Conservation (phyloP, 2,113 vertebrate species). For the Tyto alba region DNA sequence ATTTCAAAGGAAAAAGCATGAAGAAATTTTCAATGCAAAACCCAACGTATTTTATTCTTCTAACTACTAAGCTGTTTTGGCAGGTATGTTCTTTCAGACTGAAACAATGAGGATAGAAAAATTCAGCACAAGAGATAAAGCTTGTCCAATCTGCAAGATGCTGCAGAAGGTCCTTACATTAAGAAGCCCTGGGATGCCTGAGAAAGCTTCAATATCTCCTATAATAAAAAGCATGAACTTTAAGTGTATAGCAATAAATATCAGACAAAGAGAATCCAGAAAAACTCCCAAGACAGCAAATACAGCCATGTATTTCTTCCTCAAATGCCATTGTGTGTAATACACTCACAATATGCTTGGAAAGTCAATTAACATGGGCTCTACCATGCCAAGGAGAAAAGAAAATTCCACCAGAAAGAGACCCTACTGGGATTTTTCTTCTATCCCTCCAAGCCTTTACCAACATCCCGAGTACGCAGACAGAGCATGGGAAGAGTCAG, state of each 20-base stretch:
- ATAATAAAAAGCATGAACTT: background rate
- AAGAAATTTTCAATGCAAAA: background rate
- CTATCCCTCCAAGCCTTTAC: background rate
- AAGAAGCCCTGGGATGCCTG: background rate
- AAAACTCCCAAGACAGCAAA: background rate
- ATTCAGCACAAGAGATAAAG: background rate
- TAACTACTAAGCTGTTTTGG: background rate
- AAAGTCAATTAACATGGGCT: background rate
- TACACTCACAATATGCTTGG: background rate
- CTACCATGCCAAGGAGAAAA: background rate
- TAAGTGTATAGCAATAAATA: background rate
- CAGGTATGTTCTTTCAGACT: background rate
- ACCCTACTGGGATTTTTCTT: background rate
- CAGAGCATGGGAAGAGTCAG: background rate
- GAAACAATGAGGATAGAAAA: background rate
- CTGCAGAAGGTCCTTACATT: background rate
- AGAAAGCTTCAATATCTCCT: background rate
- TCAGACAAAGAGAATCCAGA: background rate
- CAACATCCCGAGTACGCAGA: rapidly evolving
- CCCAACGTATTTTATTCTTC: background rate
- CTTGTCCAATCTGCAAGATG: background rate
- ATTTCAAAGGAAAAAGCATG: background rate
- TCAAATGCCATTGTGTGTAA: background rate
- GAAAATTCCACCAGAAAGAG: background rate
- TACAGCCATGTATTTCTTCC: background rate